A percentile compares a stretch with the other conserved stretches of the same genome.
phyloP scores from a whole-genome alignment of 2,113 vertebrate species.

The Rhinolophus sinicus region DNA sequence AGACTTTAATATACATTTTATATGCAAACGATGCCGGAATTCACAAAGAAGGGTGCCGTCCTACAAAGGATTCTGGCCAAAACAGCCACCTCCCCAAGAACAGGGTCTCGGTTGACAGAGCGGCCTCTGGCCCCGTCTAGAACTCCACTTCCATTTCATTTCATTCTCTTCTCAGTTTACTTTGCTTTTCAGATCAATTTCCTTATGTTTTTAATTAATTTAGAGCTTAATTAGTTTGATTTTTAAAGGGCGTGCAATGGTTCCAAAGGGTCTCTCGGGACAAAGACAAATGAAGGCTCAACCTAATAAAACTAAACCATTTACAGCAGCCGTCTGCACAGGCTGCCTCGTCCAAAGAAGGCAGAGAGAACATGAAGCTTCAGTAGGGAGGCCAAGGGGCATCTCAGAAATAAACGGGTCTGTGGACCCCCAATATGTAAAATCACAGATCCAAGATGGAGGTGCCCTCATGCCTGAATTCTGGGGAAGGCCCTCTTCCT shows the following conservation, averaged over 20 bases:
- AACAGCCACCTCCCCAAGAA: fast-evolving
- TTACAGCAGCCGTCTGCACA: fast-evolving
- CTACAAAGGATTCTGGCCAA: fast-evolving
- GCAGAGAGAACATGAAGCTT: fast-evolving
- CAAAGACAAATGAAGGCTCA: not conserved
- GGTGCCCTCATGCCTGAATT: fast-evolving
- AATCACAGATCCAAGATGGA: not conserved
- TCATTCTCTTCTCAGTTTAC: not conserved
- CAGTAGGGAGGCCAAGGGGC: not conserved
- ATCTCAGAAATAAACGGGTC: not conserved
- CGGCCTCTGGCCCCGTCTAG: not conserved
- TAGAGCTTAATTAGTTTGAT: not conserved
- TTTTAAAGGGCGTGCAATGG: not conserved
- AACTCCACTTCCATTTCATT: not conserved
- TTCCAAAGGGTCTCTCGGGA: not conserved
- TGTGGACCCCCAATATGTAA: no score
- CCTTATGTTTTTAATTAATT: not conserved
- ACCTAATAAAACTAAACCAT: not conserved
- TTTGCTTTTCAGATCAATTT: not conserved
- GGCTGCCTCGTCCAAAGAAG: not conserved
- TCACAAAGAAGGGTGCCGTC: not conserved
- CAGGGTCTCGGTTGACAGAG: fast-evolving
- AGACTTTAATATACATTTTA: not conserved
- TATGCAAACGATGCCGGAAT: not conserved
- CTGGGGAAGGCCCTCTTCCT: not conserved